A percentile compares a stretch with the other conserved stretches of the same genome.
Conservation (phyloP, 1,140 invertebrate genomes). For the Papilio xuthus region DNA sequence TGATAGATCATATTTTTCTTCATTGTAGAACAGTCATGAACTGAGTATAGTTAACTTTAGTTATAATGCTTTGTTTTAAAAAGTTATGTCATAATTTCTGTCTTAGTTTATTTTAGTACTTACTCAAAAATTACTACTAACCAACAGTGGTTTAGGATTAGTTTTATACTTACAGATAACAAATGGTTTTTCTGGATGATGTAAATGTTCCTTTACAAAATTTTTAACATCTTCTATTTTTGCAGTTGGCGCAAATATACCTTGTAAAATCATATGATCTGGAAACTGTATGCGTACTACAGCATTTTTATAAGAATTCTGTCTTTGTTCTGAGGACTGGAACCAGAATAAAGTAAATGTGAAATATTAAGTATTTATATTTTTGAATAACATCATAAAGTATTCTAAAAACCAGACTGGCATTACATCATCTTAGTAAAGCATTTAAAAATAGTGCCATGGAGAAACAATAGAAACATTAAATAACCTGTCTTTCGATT, state of each 20-base stretch:
- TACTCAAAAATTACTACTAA: too few species aligned
- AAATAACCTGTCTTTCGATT: constrained; percentile 82
- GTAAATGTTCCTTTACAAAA: constrained; percentile 87
- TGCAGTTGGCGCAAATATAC: constrained; percentile 87
- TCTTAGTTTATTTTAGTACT: too few species aligned
- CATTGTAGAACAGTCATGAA: too few species aligned
- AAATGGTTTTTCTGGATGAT: constrained; percentile 84
- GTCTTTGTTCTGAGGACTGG: constrained; percentile 78
- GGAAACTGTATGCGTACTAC: constrained; percentile 92
- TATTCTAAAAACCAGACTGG: too few species aligned
- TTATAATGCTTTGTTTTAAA: too few species aligned
- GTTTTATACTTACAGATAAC: constrained; percentile 90
- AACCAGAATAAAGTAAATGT: constrained; percentile 40
- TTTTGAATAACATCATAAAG: too few species aligned
- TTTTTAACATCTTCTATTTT: constrained; percentile 85
- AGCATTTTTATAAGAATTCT: constrained; percentile 86
- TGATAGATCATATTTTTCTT: too few species aligned
- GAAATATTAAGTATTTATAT: background rate
- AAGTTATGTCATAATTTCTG: too few species aligned
- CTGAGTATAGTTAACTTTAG: too few species aligned
- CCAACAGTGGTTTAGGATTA: too few species aligned
- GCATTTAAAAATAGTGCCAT: background rate
- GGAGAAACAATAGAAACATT: background rate
- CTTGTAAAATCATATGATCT: constrained; percentile 90
- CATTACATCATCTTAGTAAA: background rate